Conservation (phyloP, 2,797 vertebrate species). For the Monodelphis domestica region DNA sequence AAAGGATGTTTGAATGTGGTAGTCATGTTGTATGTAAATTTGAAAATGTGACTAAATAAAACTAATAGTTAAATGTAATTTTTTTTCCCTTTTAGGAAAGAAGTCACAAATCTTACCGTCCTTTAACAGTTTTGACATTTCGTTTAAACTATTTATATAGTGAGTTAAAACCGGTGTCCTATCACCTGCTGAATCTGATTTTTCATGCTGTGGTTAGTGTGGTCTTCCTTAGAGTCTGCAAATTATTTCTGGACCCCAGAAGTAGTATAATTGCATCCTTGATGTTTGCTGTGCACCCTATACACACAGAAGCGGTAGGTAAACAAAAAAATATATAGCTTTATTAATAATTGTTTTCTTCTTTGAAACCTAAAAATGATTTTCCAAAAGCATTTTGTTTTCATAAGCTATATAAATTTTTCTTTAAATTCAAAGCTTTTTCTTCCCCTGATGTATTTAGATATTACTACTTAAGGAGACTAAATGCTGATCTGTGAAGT, state of each 20-base stretch:
- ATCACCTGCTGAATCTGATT: slow-evolving; percentile 94
- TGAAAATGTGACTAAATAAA: background rate
- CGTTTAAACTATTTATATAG: slow-evolving; percentile 97
- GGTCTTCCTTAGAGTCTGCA: slow-evolving; percentile 95
- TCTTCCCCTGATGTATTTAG: background rate
- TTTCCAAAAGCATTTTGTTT: background rate
- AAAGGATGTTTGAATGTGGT: slow-evolving; percentile 1
- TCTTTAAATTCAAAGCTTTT: slow-evolving; percentile 19
- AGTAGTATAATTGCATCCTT: slow-evolving; percentile 92
- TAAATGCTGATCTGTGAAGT: background rate
- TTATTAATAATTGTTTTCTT: slow-evolving; percentile 24
- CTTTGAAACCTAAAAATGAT: background rate
- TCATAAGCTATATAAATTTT: background rate
- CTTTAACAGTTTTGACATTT: slow-evolving; percentile 97
- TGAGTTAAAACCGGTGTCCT: slow-evolving; percentile 94
- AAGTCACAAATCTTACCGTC: slow-evolving; percentile 98
- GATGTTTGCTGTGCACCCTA: slow-evolving; percentile 96
- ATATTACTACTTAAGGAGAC: background rate
- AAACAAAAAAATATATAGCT: slow-evolving; percentile 10
- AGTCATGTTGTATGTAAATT: slow-evolving; percentile 17
- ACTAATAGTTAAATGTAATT: slow-evolving; percentile 45
- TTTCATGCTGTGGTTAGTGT: slow-evolving; percentile 93
- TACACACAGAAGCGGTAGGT: slow-evolving; percentile 99
- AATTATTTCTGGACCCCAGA: slow-evolving; percentile 91
- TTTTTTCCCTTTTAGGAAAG: slow-evolving; percentile 89